Conservation (phyloP, 2,797 vertebrate species). For the Steatocranus sp. region DNA sequence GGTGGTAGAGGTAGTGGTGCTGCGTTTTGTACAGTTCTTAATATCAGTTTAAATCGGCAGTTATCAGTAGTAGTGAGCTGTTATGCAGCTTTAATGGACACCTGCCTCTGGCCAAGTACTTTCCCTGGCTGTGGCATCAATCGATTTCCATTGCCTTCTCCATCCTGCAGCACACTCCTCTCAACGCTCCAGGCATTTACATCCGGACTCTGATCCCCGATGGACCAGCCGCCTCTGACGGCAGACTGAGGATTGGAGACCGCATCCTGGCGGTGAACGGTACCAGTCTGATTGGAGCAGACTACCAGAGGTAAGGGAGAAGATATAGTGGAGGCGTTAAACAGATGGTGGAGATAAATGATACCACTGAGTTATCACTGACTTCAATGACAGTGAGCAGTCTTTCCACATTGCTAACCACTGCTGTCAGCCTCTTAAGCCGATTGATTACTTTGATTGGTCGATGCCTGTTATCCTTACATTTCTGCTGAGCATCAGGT, state of each 20-base stretch:
- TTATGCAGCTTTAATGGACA: background rate
- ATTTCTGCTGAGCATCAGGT: constrained; percentile 55
- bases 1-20: background rate
- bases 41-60: background rate
- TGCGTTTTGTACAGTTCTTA: background rate
- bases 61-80: background rate
- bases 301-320: constrained; percentile 86
- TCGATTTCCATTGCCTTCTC: background rate
- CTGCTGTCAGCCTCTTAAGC: constrained; percentile 7
- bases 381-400: background rate
- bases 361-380: background rate
- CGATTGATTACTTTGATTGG: constrained; percentile 39
- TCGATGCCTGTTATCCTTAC: background rate
- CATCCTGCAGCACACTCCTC: constrained; percentile 84
- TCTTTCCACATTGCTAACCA: background rate
- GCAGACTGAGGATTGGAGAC: constrained; percentile 87
- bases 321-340: background rate
- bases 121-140: background rate
- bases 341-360: background rate
- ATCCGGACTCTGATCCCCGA: constrained; percentile 93
- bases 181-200: constrained; percentile 90
- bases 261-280: constrained; percentile 95
- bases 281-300: constrained; percentile 88
- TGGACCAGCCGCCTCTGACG: constrained; percentile 84
- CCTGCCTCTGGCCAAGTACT: background rate